phyloP scores from a whole-genome alignment of 2,797 vertebrate genomes.

The Arnoldichthys spilopterus region DNA sequence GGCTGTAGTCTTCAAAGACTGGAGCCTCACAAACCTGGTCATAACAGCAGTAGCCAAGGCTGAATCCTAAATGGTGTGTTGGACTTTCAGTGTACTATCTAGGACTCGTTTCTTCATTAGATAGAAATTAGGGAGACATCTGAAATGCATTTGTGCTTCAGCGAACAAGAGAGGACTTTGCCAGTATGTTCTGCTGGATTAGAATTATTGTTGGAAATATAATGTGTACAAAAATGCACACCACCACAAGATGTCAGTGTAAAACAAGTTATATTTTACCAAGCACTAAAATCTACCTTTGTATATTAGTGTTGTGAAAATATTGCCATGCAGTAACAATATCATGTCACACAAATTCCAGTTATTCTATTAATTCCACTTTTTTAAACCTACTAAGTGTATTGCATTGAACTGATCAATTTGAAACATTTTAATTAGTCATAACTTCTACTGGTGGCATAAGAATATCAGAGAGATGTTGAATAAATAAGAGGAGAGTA shows the following conservation, averaged over 20 bases:
- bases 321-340: no score
- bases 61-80: background rate
- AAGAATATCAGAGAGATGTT: background rate
- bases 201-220: background rate
- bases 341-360: background rate
- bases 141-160: background rate
- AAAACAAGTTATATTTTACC: conserved; percentile 1
- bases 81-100: no score
- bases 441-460: background rate
- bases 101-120: no score
- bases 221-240: background rate
- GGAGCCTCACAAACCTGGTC: background rate
- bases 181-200: background rate
- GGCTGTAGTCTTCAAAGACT: background rate
- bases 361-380: no score
- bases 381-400: background rate
- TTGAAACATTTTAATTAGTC: background rate
- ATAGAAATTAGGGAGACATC: background rate
- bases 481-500: background rate
- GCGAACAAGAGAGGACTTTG: no score
- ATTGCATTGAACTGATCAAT: background rate
- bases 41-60: background rate
- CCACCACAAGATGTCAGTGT: conserved; percentile 43
- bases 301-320: background rate
- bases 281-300: background rate